phyloP scores from a whole-genome alignment of 1,140 invertebrate species.

The Homalodisca vitripennis region DNA sequence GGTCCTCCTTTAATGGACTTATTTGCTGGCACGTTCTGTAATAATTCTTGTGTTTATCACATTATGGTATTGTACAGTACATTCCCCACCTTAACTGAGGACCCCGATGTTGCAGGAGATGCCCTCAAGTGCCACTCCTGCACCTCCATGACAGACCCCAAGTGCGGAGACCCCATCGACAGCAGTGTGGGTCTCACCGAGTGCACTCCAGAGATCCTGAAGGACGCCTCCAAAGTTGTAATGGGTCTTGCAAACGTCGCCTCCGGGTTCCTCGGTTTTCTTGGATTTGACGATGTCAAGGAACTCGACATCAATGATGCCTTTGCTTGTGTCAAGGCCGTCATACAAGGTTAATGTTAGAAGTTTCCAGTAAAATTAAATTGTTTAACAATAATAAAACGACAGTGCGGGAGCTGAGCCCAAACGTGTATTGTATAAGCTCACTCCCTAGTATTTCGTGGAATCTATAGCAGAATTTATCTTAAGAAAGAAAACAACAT shows the following conservation, averaged over 20 bases:
- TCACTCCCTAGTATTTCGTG: too few relatives aligned
- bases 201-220: not conserved
- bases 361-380: too few relatives aligned
- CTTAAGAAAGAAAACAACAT: too few relatives aligned
- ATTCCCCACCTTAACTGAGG: too few relatives aligned
- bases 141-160: not conserved
- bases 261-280: not conserved
- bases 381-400: too few relatives aligned
- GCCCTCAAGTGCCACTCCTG: conserved; percentile 4
- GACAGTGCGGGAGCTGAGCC: too few relatives aligned
- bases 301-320: not conserved
- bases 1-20: too few relatives aligned
- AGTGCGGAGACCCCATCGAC: conserved; percentile 15
- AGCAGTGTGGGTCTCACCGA: not conserved
- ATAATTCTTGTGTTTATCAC: too few relatives aligned
- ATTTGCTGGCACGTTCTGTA: too few relatives aligned
- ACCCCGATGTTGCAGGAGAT: conserved; percentile 1
- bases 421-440: too few relatives aligned
- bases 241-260: not conserved
- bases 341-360: not conserved
- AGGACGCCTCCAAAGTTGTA: not conserved
- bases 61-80: too few relatives aligned
- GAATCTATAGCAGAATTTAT: too few relatives aligned
- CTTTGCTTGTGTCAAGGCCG: conserved; percentile 9
- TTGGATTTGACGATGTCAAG: not conserved